Conservation (phyloP, 2,797 vertebrate species). For the Sebastiscus albofasciatus region DNA sequence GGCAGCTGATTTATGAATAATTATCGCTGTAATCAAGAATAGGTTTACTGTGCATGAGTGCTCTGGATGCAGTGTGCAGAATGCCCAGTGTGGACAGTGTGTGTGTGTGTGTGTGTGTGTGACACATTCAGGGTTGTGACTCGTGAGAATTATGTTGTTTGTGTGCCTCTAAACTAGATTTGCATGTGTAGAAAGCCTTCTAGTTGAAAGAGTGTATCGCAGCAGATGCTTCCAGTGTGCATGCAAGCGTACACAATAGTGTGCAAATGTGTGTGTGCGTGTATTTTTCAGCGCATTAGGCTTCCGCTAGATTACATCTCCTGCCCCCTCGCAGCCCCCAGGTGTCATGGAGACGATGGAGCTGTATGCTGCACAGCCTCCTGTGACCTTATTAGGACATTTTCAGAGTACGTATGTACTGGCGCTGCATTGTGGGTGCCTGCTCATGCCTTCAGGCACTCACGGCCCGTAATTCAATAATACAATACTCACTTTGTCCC, state of each 20-base stretch:
- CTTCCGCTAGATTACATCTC: constrained; percentile 64
- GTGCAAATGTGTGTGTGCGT: constrained; percentile 5
- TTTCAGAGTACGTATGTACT: constrained; percentile 1
- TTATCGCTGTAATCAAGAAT: constrained; percentile 38
- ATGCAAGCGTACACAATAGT: constrained; percentile 12
- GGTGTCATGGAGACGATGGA: constrained; percentile 67
- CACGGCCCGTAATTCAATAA: background rate
- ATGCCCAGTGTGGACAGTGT: background rate
- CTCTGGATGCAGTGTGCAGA: background rate
- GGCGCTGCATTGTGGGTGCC: background rate
- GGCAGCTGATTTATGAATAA: constrained; percentile 53
- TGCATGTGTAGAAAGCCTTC: constrained; percentile 6
- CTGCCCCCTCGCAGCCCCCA: constrained; percentile 43
- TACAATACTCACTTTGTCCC: constrained; percentile 93
- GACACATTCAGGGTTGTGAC: background rate
- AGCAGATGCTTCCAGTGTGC: constrained; percentile 45
- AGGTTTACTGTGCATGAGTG: background rate
- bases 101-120: background rate
- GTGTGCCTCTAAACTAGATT: constrained; percentile 15
- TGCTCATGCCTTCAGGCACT: background rate
- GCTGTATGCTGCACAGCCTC: constrained; percentile 17
- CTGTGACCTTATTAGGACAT: constrained; percentile 52
- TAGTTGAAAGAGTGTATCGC: background rate
- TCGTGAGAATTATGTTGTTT: background rate
- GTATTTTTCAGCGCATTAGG: constrained; percentile 16